Percentiles rank a stretch among this genome's conserved stretches.
Conservation (phyloP, 2,797 vertebrate genomes). For the Myotis pilosus region DNA sequence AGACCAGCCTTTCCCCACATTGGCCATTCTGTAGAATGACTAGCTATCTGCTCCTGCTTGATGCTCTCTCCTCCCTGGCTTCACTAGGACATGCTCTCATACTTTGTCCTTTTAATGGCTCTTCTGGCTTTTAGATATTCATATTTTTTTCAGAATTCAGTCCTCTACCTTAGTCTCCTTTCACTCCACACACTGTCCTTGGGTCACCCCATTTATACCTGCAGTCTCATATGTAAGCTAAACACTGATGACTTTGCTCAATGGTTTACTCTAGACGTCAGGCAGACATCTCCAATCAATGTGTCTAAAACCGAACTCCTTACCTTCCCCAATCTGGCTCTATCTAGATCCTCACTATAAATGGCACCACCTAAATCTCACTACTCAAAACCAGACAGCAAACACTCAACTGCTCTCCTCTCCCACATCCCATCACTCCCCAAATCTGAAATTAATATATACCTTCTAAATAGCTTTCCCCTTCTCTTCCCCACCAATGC, state of each 20-base stretch:
- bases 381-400: neutral
- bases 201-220: neutral
- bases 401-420: neutral
- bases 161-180: neutral
- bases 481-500: neutral
- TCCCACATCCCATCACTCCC: neutral
- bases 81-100: neutral
- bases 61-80: neutral
- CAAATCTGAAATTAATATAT: neutral
- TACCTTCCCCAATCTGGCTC: neutral
- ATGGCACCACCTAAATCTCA: neutral
- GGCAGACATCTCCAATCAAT: neutral
- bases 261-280: neutral
- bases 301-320: neutral
- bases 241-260: neutral
- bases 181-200: neutral
- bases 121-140: neutral
- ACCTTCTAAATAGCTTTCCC: neutral
- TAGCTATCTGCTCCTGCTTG: neutral
- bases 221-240: neutral
- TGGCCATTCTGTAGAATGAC: neutral
- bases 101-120: neutral
- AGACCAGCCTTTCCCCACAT: neutral
- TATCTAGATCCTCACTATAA: neutral
- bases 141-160: neutral